phyloP scores from a whole-genome alignment of 2,888 invertebrate genomes.

The Nebria salina region DNA sequence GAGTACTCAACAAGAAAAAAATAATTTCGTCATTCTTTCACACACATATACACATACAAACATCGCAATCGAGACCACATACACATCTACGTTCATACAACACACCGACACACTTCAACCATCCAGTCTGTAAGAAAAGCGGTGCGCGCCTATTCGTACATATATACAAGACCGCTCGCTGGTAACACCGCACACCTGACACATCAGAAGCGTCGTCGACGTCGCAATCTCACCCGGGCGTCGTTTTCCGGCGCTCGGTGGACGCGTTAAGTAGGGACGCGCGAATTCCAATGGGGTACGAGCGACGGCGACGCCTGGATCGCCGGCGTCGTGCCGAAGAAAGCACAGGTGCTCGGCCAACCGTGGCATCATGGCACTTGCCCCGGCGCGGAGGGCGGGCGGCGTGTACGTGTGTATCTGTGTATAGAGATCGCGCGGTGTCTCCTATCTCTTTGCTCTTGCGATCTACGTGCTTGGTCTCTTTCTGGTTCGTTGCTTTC shows the following conservation, averaged over 20 bases:
- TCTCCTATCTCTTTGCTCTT: slow-evolving; percentile 6
- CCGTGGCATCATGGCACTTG: not conserved
- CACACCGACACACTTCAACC: not conserved
- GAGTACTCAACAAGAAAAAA: not conserved
- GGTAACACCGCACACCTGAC: slow-evolving; percentile 6
- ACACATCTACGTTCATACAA: not conserved
- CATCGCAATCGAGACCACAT: not conserved
- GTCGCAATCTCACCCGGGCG: not conserved
- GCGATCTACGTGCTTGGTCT: not conserved
- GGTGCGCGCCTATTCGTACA: not conserved
- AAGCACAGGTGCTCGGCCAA: slow-evolving; percentile 16
- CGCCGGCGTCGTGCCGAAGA: not conserved
- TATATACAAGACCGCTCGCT: slow-evolving; percentile 1
- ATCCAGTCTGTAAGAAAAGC: not conserved
- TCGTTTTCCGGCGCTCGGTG: slow-evolving; percentile 12
- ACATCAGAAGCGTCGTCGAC: slow-evolving; percentile 8
- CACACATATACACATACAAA: not conserved
- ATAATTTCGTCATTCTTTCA: not conserved
- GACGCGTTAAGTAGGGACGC: slow-evolving; percentile 16
- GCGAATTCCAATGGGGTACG: not conserved
- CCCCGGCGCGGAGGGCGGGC: slow-evolving; percentile 1
- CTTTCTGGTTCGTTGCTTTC: not conserved
- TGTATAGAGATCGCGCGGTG: slow-evolving; percentile 5
- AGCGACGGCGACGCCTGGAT: slow-evolving; percentile 14
- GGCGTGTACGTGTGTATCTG: not conserved